Evolutionary conservation across 2,113 vertebrate genomes (phyloP), one percentile per base, ranked within the genome.

Genomic region (Sinocyclocheilus anophthalmus): DNA sequence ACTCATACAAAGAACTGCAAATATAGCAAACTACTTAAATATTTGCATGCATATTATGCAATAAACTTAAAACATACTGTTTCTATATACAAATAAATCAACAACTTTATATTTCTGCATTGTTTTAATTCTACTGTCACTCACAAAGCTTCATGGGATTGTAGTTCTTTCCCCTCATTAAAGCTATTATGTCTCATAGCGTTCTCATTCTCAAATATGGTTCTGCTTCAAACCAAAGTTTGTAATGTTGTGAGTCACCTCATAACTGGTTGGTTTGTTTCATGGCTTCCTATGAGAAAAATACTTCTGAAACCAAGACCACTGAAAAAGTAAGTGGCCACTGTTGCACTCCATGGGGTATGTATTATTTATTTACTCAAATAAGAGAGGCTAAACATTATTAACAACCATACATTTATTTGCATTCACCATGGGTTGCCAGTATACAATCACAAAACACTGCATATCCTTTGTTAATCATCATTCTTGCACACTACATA

Each of bases 401-500:
- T 48, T 42, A 72, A 22, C 33, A 69, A 26, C n/a, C 12, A 2
- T 8, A 67, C 13, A 5, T 50, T 12, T 10, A 45, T n/a, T 50
- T 14, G n/a, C n/a, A 16, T 76, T 76, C n/a, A 0, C n/a, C 12
- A 24, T 48, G 42, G 42, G 2, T 76, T 24, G n/a, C 7, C 45
- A 76, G 73, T 50, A 50, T 18, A 48, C 22, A 30, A 16, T 26
- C n/a, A 76, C 13, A 77, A 63, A 63, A 80, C 57, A 42, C 30
- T 30, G 48, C 48, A 77, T 53, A 55, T 8, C 76, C 50, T 77
- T 77, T 30, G 50, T 77, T 77, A 55, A 73, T 5, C 10, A 73
- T 13, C 10, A 42, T 73, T 73, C 70, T 3, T 1, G 57, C 57
- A n/a, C 57, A 61, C 57, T n/a, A 42, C n/a, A 53, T n/a, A 45